Conservation (phyloP, 92 coral and sea anemone species). For the Actinostola sp. region DNA sequence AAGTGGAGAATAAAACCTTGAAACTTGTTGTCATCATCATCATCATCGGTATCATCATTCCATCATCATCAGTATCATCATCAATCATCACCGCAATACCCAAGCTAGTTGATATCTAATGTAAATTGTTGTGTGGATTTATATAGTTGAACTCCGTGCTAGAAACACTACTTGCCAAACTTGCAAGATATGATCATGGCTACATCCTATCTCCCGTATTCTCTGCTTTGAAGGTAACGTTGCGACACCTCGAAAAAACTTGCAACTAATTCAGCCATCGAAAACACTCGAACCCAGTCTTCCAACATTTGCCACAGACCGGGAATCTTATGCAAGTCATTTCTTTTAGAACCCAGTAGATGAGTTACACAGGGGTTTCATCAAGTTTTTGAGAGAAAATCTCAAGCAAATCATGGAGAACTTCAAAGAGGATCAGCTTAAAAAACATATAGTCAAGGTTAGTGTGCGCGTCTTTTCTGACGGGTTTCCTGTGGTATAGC, state of each 20-base stretch:
- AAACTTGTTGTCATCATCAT: no score
- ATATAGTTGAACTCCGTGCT: slow-evolving; percentile 78
- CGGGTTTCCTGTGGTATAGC: neutral
- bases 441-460: slow-evolving; percentile 85
- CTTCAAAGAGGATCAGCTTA: slow-evolving; percentile 69
- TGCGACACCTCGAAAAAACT: neutral
- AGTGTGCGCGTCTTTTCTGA: neutral
- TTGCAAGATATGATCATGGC: slow-evolving; percentile 93
- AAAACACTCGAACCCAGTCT: neutral
- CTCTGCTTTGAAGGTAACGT: slow-evolving; percentile 77
- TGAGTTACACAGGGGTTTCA: slow-evolving; percentile 69
- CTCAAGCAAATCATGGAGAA: slow-evolving; percentile 53
- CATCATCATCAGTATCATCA: no score
- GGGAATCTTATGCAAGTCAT: neutral
- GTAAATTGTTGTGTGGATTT: neutral
- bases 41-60: no score
- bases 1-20: no score
- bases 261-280: neutral
- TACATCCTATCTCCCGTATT: slow-evolving; percentile 82
- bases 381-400: slow-evolving; percentile 70
- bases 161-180: slow-evolving; percentile 71
- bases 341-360: slow-evolving; percentile 70
- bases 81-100: no score
- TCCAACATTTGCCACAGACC: neutral
- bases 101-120: neutral